Conservation (phyloP, 2,888 invertebrate genomes). For the Anagyrus pseudococci region DNA sequence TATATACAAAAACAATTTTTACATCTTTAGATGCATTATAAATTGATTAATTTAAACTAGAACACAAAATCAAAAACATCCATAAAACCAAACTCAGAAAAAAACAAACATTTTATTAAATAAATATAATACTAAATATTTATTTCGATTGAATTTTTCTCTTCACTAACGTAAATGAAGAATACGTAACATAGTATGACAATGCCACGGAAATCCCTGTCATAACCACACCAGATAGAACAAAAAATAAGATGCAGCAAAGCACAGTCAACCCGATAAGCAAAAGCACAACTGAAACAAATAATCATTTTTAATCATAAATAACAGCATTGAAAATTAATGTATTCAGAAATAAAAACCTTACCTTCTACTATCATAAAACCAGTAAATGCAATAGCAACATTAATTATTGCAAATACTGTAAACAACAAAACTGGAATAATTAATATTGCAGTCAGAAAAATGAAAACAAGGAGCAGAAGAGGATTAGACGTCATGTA, state of each 20-base stretch:
- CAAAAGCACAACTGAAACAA: constrained; percentile 39
- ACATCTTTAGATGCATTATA: no score
- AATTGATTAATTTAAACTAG: no score
- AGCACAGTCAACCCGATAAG: constrained; percentile 40
- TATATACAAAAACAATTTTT: no score
- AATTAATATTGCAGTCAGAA: constrained; percentile 27
- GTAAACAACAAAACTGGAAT: constrained; percentile 42
- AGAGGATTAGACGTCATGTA: constrained; percentile 36
- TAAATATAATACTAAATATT: constrained; percentile 34
- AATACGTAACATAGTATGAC: constrained; percentile 36
- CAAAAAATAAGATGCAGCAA: constrained; percentile 39
- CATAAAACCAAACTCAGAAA: not conserved
- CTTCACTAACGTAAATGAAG: constrained; percentile 36
- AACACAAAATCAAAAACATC: not conserved
- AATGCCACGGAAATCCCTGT: constrained; percentile 38
- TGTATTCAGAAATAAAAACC: not conserved
- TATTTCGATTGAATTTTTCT: constrained; percentile 29
- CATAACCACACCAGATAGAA: constrained; percentile 32
- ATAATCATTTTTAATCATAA: constrained; percentile 15
- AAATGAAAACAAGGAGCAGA: constrained; percentile 31
- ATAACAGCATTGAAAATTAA: not conserved
- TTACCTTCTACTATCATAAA: constrained; percentile 46
- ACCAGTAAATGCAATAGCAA: constrained; percentile 41
- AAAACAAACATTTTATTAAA: constrained; percentile 39
- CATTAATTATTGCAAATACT: constrained; percentile 41